phyloP scores from a whole-genome alignment of 2,113 vertebrate species.

The Hypocryptadius cinnamomeus region DNA sequence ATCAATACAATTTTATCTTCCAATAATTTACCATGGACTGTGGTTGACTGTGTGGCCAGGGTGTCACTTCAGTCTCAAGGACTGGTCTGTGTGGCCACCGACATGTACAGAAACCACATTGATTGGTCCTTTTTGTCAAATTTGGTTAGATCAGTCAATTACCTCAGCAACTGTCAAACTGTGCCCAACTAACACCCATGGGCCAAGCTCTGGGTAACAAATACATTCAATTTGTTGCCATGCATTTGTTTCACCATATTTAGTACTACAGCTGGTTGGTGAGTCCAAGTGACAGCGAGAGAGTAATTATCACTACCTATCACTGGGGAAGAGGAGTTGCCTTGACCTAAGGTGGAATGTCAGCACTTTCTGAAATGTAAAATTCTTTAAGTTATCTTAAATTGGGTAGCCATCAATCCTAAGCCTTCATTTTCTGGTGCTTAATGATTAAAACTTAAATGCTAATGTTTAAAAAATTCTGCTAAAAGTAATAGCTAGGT shows the following conservation, averaged over 20 bases:
- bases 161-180: neutral
- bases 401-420: neutral
- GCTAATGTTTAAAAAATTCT: neutral
- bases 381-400: neutral
- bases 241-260: neutral
- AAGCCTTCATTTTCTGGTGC: neutral
- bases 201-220: neutral
- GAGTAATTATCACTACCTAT: rapidly evolving
- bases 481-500: neutral
- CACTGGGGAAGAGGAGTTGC: neutral
- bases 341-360: neutral
- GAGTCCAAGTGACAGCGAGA: neutral
- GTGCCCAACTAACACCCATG: neutral
- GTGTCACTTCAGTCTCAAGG: neutral
- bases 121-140: neutral
- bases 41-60: neutral
- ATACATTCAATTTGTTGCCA: neutral
- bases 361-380: neutral
- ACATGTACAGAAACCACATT: rapidly evolving
- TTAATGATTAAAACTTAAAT: neutral
- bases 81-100: neutral
- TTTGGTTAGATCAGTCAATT: neutral
- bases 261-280: rapidly evolving
- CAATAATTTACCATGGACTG: neutral
- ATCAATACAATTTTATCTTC: neutral